Conservation (phyloP, 2,797 vertebrate genomes). For the Trematomus bernacchii region DNA sequence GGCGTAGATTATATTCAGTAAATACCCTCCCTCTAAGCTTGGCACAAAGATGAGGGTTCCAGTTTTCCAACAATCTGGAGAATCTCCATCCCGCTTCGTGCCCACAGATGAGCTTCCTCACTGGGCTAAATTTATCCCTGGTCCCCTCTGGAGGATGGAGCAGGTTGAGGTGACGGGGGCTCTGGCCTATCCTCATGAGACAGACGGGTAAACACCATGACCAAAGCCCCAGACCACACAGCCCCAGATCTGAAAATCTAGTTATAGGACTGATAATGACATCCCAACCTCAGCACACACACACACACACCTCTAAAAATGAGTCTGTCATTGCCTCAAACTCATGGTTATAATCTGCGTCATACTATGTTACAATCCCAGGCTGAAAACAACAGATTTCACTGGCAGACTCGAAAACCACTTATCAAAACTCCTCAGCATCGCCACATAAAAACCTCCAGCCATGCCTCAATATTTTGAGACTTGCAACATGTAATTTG, state of each 20-base stretch:
- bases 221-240: conserved; percentile 70
- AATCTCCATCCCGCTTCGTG: conserved; percentile 49
- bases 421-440: conserved; percentile 73
- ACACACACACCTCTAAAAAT: conserved; percentile 50
- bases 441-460: conserved; percentile 74
- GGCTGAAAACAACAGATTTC: conserved; percentile 70
- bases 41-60: conserved; percentile 56
- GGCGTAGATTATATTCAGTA: conserved; percentile 38
- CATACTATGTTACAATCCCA: conserved; percentile 53
- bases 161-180: conserved; percentile 83
- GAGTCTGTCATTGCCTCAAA: conserved; percentile 42
- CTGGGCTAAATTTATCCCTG: conserved; percentile 73
- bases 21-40: conserved; percentile 40
- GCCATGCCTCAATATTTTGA: conserved; percentile 75
- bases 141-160: conserved; percentile 73
- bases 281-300: conserved; percentile 50
- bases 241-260: conserved; percentile 64
- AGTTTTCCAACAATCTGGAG: conserved; percentile 69
- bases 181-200: conserved; percentile 75
- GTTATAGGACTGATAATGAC: conserved; percentile 67
- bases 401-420: conserved; percentile 70
- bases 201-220: conserved; percentile 82
- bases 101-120: conserved; percentile 60
- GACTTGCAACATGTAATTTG: conserved; percentile 76
- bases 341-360: conserved; percentile 56